phyloP scores from a whole-genome alignment of 2,888 invertebrate genomes.

The Drosophila hawaiiensis region DNA sequence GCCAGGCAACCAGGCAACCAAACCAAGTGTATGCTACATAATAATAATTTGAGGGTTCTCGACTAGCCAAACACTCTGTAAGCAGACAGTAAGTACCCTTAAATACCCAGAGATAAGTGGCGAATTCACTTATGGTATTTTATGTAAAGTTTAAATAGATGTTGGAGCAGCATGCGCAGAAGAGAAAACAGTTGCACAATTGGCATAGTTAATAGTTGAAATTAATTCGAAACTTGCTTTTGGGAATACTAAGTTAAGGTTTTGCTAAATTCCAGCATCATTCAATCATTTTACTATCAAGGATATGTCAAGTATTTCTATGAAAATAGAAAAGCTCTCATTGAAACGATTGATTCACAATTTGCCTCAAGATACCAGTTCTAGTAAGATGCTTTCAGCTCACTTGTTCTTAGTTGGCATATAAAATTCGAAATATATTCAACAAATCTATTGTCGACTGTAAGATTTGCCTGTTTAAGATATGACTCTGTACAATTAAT shows the following conservation, averaged over 20 bases:
- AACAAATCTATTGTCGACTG: not conserved
- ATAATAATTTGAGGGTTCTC: not conserved
- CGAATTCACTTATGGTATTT: not conserved
- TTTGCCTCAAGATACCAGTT: not conserved
- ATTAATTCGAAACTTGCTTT: not conserved
- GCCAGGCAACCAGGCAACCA: not conserved
- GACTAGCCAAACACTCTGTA: slow-evolving; percentile 10
- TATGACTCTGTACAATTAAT: not conserved
- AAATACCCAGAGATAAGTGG: not conserved
- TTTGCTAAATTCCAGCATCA: not conserved
- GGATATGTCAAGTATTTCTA: not conserved
- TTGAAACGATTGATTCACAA: not conserved
- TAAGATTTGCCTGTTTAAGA: not conserved
- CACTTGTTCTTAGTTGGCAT: not conserved
- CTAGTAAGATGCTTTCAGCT: not conserved
- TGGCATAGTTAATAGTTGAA: not conserved
- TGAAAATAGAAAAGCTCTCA: too few species aligned
- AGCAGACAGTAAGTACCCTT: not conserved
- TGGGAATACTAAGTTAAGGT: not conserved
- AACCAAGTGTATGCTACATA: not conserved
- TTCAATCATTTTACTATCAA: not conserved
- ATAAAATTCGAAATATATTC: not conserved
- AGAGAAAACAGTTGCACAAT: not conserved
- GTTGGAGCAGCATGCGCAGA: not conserved
- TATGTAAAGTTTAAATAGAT: not conserved